A percentile compares a stretch with the other conserved stretches of the same genome.
Conservation (phyloP, 2,888 invertebrate species). For the Andrena haemorrhoa region DNA sequence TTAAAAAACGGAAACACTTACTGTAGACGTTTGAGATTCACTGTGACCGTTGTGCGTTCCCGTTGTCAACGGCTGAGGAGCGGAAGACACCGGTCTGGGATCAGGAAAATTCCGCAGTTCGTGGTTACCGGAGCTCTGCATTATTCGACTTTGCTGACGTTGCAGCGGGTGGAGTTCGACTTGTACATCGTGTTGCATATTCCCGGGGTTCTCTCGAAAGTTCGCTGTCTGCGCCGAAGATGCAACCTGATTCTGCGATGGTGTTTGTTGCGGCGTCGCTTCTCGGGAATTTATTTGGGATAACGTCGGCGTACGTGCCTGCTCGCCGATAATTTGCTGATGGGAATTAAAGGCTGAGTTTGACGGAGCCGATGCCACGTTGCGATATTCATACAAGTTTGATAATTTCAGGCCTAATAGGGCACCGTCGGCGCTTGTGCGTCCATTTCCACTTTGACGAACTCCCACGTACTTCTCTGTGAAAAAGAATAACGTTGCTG, state of each 20-base stretch:
- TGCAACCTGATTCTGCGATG: neutral
- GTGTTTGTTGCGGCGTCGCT: neutral
- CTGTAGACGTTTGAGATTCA: neutral
- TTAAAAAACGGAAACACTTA: constrained; percentile 9
- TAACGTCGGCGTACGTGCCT: neutral
- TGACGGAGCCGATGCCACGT: neutral
- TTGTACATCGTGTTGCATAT: neutral
- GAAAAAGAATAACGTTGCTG: neutral
- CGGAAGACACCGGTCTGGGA: constrained; percentile 16
- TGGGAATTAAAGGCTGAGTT: neutral
- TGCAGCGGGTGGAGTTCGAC: neutral
- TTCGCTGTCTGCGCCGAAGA: rapidly evolving
- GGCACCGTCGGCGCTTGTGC: neutral
- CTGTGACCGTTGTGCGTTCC: too few relatives aligned
- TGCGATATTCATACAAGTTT: constrained; percentile 31
- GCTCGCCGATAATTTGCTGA: neutral
- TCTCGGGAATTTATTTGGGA: neutral
- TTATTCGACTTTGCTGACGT: neutral
- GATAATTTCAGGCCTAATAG: constrained; percentile 51
- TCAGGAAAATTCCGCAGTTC: constrained; percentile 38
- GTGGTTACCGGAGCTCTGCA: neutral
- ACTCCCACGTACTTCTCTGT: constrained; percentile 52
- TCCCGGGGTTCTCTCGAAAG: neutral
- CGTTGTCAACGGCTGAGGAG: neutral
- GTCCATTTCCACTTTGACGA: constrained; percentile 29